Base-by-base conservation (phyloP, 2,888 invertebrate species). In the Xestia c-nigrum region DNA sequence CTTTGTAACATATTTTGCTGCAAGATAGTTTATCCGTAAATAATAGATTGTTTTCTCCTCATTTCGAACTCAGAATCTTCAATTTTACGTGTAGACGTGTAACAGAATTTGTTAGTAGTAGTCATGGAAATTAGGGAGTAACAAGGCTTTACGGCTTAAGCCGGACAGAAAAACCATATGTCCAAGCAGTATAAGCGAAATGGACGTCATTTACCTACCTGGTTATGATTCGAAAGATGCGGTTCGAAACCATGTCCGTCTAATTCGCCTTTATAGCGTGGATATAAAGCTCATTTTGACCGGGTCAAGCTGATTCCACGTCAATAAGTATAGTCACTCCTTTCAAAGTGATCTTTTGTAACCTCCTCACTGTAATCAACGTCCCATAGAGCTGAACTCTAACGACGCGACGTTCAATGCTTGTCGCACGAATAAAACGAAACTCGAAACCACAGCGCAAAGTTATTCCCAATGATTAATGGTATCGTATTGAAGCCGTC, bases 391-490 rank as follows among this genome's bases (percentile, higher is more conserved):
- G 24, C 2, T 55, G 16, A 24, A 61, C 43, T 57, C 5, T 3
- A 64, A 59, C 19, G 21, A 31, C 9, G 31, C 19, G 21, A 31
- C 9, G 31, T 9, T 52, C 21, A 68, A 74, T 55, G 61, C 43
- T 67, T 47, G 57, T 19, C 43, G 19, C n/a, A 72, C 47, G 21
- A 67, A 59, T 57, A 43, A 68, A 85, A 69, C 47, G 63, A 74
- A 59, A 72, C 10, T 72, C 59, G 19, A 50, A 40, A 70, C 63
- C 40, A 3, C 63, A 76, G 38, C 43, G 55, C 63, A 46, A 63
- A 74, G 50, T 31, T 57, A 81, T 66, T 63, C 24, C 67, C 59
- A 50, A 46, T 87, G 86, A 87, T 79, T 79, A 83, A 85, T 85
- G 69, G 55, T 79, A 72, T 78, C 46, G 64, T 61, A 72, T 85